phyloP scores from a whole-genome alignment of 2,797 vertebrate species.

The Myiothlypis coronata region DNA sequence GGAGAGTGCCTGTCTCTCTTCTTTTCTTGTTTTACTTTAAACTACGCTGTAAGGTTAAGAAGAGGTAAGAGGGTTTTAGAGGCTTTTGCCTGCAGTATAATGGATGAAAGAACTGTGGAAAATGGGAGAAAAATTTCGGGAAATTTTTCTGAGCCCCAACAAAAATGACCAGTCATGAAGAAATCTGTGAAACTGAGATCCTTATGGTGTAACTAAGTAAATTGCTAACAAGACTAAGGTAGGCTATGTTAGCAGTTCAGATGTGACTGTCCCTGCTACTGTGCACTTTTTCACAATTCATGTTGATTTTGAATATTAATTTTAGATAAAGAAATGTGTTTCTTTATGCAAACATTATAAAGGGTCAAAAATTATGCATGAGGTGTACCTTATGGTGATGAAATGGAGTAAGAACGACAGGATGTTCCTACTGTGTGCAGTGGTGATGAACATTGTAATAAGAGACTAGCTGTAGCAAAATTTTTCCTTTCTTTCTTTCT shows the following conservation, averaged over 20 bases:
- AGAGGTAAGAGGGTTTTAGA: constrained; percentile 19
- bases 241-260: background rate
- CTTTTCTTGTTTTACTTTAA: constrained; percentile 23
- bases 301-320: background rate
- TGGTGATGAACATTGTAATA: background rate
- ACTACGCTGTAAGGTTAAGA: constrained; percentile 7
- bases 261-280: background rate
- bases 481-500: no score
- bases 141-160: background rate
- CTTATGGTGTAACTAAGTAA: background rate
- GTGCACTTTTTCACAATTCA: background rate
- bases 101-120: constrained; percentile 25
- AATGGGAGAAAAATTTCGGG: background rate
- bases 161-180: background rate
- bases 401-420: background rate
- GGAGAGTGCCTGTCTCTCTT: background rate
- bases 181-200: background rate
- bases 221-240: background rate
- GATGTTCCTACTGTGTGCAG: background rate
- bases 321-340: background rate
- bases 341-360: background rate
- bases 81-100: constrained; percentile 8
- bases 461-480: background rate
- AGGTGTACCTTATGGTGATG: background rate
- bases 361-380: background rate